Base-by-base conservation (phyloP, 2,113 vertebrate genomes). In the Delphinapterus leucas region DNA sequence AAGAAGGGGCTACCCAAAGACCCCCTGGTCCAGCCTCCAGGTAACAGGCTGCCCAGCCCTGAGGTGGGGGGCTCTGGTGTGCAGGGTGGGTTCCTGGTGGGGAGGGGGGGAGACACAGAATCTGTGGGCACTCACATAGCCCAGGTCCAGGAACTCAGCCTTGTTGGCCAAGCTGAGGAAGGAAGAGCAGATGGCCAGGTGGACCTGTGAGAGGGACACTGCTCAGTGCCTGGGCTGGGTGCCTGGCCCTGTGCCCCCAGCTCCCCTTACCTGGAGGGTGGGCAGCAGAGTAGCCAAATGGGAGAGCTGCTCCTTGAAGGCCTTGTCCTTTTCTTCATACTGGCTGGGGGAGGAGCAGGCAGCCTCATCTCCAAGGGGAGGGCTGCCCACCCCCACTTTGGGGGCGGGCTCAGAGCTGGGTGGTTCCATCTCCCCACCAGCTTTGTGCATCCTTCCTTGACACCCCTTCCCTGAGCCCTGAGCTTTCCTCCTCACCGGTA, bases 101-200 rank as follows among this genome's bases (percentile, higher is more conserved):
- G 41, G 11, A 31, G 9, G 15, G 13, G 38, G n/a, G 41, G 44
- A 11, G 14, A 41, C 41, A 1, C 6, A 5, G 61, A 47, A 8
- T 25, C 12, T 9, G 15, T 36, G 38, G 58, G 33, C 15, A 99
- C 99, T 99, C 98, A 99, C 99, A 1, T 99, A 99, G 85, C 99
- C 99, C 98, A 99, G 99, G 96, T 99, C 99, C 98, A 99, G 97
- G 97, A 99, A 99, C 96, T 99, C 99, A 0, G 99, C 99, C 98
- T 99, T 99, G 98, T 99, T 99, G 88, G 99, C 99, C 0, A 99
- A 99, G 98, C 99, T 99, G 98, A 99, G 99, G 97, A 99, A 99
- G 12, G 99, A 99, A 0, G 99, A 99, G 90, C 99, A 99, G 93
- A 99, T 99, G 96, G 99, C 99, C 83, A 99, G 98, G 91, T 99